Conservation (phyloP, 2,888 invertebrate species). For the Epirrhoe alternata region DNA sequence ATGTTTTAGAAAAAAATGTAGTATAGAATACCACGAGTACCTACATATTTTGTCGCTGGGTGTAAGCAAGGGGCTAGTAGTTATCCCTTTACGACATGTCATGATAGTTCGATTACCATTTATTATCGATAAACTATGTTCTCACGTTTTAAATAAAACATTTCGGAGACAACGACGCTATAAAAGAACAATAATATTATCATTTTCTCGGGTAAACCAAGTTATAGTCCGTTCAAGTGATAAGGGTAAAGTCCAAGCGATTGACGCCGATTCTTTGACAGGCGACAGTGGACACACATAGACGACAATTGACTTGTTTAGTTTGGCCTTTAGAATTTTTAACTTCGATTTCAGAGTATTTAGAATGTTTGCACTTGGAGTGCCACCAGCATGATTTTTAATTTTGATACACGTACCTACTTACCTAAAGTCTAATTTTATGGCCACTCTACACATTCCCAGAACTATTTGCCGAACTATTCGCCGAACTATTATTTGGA, state of each 20-base stretch:
- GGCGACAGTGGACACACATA: conserved; percentile 49
- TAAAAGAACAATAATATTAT: conserved; percentile 42
- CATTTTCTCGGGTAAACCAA: conserved; percentile 42
- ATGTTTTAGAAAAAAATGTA: too few species aligned
- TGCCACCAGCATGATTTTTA: background rate
- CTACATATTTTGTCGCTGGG: background rate
- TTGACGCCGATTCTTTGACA: conserved; percentile 52
- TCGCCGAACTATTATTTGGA: too few species aligned
- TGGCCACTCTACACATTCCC: too few species aligned
- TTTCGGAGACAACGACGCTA: conserved; percentile 8
- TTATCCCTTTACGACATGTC: background rate
- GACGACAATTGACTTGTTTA: conserved; percentile 28
- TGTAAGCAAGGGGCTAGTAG: background rate
- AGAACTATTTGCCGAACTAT: too few species aligned
- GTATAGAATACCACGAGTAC: too few species aligned
- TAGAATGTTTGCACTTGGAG: background rate
- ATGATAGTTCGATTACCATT: background rate
- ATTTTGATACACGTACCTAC: too few species aligned
- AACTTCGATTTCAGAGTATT: background rate
- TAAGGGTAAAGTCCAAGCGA: conserved; percentile 53
- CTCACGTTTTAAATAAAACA: conserved; percentile 8
- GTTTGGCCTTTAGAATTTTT: background rate
- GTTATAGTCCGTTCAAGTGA: conserved; percentile 43
- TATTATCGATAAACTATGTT: background rate
- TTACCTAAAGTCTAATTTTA: too few species aligned